Evolutionary conservation across 2,113 vertebrate species (phyloP).

Genomic region (Xyrauchen texanus): DNA sequence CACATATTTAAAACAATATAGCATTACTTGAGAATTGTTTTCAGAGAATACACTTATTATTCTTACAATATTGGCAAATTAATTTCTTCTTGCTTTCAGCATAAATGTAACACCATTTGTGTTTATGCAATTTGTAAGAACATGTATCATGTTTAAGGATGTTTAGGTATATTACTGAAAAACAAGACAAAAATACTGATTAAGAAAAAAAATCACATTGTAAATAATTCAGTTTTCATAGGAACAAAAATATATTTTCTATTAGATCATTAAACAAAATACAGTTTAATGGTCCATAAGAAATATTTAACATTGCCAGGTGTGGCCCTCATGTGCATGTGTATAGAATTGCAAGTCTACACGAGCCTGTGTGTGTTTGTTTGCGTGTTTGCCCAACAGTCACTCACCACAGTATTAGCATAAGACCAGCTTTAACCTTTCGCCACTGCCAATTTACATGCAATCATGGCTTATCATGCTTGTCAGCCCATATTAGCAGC

Average conservation of each 20-base stretch:
- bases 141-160: no score
- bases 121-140: no score
- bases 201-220: neutral
- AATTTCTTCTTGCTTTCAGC: no score
- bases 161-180: no score
- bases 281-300: neutral
- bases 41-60: no score
- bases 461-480: conserved; percentile 72
- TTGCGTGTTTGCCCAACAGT: conserved; percentile 64
- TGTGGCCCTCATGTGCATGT: neutral
- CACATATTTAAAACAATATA: no score
- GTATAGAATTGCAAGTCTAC: neutral
- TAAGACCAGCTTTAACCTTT: conserved; percentile 75
- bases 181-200: no score
- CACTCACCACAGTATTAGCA: conserved; percentile 72
- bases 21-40: no score
- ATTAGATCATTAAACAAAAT: neutral
- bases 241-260: conserved; percentile 18
- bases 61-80: no score
- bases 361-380: conserved; percentile 51
- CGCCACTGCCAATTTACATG: conserved; percentile 73
- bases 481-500: conserved; percentile 74
- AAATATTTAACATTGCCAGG: neutral
- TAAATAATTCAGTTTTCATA: conserved; percentile 1
- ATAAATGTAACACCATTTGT: no score